Evolutionary conservation across 2,888 invertebrate genomes (phyloP).

Genomic region (Flabesymbios commensalis): DNA sequence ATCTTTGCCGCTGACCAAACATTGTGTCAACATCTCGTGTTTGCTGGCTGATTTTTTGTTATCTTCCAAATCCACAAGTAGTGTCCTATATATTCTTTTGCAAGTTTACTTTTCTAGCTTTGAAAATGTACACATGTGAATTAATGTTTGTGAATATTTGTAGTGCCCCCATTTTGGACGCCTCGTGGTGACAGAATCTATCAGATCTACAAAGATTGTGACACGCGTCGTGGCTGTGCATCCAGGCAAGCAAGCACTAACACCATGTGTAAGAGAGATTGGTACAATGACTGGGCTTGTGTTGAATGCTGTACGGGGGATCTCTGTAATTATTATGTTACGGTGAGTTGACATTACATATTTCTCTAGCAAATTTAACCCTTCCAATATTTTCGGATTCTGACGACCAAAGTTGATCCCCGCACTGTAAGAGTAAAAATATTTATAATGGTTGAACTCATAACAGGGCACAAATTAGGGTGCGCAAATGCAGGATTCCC

Average conservation of each 20-base stretch:
- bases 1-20: too few relatives aligned
- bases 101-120: background rate
- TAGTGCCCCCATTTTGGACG: conserved; percentile 89
- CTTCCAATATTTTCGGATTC: too few relatives aligned
- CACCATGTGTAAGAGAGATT: conserved; percentile 34
- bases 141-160: conserved; percentile 12
- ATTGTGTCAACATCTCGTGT: too few relatives aligned
- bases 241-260: conserved; percentile 65
- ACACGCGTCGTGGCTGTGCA: conserved; percentile 79
- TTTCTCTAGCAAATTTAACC: too few relatives aligned
- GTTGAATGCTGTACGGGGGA: conserved; percentile 95
- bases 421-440: too few relatives aligned
- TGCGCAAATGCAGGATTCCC: too few relatives aligned
- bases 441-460: too few relatives aligned
- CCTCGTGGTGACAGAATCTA: conserved; percentile 90
- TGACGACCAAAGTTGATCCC: too few relatives aligned
- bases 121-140: background rate
- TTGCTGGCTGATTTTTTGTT: background rate
- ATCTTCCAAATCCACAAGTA: background rate
- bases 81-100: background rate
- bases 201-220: conserved; percentile 89
- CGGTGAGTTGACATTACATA: too few relatives aligned
- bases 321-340: conserved; percentile 90
- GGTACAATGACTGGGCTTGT: conserved; percentile 96
- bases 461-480: too few relatives aligned